These are phyloP conservation scores for Selene dorsalis DNA, from an alignment of 2,797 vertebrate genomes.

Conservation along the genomic window DNA sequence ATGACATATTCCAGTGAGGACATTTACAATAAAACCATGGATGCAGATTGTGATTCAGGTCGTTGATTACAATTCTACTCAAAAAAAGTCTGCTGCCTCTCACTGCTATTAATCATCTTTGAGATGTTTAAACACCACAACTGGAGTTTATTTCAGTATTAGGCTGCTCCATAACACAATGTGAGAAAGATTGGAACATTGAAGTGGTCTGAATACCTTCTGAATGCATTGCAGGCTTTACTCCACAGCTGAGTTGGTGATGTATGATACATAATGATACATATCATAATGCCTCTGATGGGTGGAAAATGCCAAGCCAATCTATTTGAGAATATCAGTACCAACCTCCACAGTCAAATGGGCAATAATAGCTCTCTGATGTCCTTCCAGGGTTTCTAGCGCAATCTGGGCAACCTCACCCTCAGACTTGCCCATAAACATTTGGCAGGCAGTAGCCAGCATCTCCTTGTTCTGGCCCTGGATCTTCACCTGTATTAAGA, in stretches of 20 bases:
- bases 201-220: background rate
- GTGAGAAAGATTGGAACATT: background rate
- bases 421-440: slow-evolving; percentile 96
- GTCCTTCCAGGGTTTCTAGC: slow-evolving; percentile 95
- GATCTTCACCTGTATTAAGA: slow-evolving; percentile 91
- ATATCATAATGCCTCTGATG: slow-evolving; percentile 1
- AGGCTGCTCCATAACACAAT: background rate
- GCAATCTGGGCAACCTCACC: slow-evolving; percentile 90
- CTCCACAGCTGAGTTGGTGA: background rate
- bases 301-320: background rate
- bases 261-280: slow-evolving; percentile 1
- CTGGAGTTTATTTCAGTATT: too few relatives aligned
- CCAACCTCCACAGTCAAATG: slow-evolving; percentile 95
- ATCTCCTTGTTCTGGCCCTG: slow-evolving; percentile 99
- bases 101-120: too few relatives aligned
- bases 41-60: too few relatives aligned
- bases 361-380: slow-evolving; percentile 96
- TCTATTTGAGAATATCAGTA: background rate
- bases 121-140: too few relatives aligned
- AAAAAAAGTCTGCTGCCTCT: too few relatives aligned
- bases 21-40: too few relatives aligned
- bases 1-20: too few relatives aligned
- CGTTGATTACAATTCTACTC: too few relatives aligned
- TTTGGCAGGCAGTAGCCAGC: slow-evolving; percentile 94
- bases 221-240: background rate